Base-by-base conservation (phyloP, 2,888 invertebrate genomes). In the Seira sanloemensis region DNA sequence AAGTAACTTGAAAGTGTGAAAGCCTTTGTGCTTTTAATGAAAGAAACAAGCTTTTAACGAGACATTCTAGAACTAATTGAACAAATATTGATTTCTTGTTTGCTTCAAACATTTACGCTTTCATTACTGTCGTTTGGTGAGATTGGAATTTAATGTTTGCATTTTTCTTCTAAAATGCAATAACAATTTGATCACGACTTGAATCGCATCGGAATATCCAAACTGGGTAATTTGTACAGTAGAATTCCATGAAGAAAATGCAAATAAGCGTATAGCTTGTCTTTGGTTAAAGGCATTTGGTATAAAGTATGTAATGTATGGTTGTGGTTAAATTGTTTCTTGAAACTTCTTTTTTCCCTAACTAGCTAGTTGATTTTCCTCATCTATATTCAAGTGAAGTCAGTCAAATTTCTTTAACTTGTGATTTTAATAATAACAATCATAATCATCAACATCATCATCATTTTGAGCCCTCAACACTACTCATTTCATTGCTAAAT, bases 11-110 rank as follows among this genome's bases (percentile, higher is more conserved):
- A 25, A 54, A 66, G 65, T 73, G 73, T 50, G 54, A 26, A 58
- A 75, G 75, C 68, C 27, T 73, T 67, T 62, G 75, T 58, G 37
- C 69, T 74, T n/a, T 25, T 26, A n/a, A 54, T 68, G 66, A 75
- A 75, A 62, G 19, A 7, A 7, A 71, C 62, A 37, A 50, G 71
- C 4, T 68, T 82, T 77, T 72, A n/a, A 26, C 46, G 25, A 74
- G 50, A 69, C 74, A 68, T 54, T 69, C 72, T 50, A 50, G 26
- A 72, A 76, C 80, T 85, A 85, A 85, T 85, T 85, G 85, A 77
- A 85, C 85, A 85, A 85, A 85, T 80, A 85, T 85, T 85, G 85
- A 85, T 85, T 81, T 82, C 82, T 72, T 72, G 69, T 66, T 65
- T 73, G n/a, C 24, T 37, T 67, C 50, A 46, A 74, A n/a, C n/a